Percentiles rank a stretch among this genome's conserved stretches.
These are phyloP conservation scores for Apteryx owenii DNA, from an alignment of 2,113 vertebrate genomes.

Conservation along the genomic window DNA sequence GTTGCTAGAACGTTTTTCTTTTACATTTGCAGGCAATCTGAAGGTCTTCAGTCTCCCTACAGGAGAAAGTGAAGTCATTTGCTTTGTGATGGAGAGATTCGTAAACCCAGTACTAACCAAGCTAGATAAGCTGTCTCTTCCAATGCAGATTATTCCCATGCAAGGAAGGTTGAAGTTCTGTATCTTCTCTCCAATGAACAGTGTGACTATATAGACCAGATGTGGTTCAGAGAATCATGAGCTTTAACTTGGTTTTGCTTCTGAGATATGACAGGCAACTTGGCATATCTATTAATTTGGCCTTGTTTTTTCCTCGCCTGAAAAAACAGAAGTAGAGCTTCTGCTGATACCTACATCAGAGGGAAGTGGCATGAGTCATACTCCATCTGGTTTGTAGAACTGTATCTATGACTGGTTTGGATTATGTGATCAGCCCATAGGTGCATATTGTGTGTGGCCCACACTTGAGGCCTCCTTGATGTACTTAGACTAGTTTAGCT, in stretches of 20 bases:
- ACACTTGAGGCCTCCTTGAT: neutral
- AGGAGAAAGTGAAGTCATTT: neutral
- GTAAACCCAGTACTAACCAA: neutral
- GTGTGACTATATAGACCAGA: neutral
- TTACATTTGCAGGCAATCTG: neutral
- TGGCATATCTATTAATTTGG: neutral
- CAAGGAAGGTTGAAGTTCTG: neutral
- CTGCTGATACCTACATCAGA: neutral
- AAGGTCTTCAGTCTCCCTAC: neutral
- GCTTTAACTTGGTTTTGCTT: neutral
- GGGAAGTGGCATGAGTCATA: neutral
- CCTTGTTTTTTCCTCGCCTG: neutral
- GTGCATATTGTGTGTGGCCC: rapidly evolving
- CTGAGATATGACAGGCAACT: neutral
- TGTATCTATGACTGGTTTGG: neutral
- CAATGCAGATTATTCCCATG: neutral
- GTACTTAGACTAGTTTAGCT: neutral
- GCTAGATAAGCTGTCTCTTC: neutral
- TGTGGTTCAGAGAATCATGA: neutral
- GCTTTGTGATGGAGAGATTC: neutral
- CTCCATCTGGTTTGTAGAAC: neutral
- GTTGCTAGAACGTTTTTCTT: neutral
- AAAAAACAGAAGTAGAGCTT: neutral
- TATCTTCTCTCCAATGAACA: neutral
- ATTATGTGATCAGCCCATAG: neutral